Percentiles rank a stretch among this genome's conserved stretches.
Conservation (phyloP, 2,797 vertebrate species). For the Columba guinea region DNA sequence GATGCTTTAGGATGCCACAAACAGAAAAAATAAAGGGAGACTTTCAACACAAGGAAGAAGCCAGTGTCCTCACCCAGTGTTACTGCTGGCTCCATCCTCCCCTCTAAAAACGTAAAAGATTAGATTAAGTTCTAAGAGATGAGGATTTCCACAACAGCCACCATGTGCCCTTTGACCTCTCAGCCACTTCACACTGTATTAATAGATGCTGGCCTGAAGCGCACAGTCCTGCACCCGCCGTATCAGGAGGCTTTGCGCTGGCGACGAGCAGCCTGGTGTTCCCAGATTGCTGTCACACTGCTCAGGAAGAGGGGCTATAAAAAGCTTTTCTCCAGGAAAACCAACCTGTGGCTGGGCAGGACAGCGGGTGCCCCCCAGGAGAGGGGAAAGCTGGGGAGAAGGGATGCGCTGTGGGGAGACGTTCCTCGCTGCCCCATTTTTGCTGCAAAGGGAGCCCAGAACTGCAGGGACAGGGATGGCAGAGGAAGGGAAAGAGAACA, state of each 20-base stretch:
- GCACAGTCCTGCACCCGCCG: not conserved
- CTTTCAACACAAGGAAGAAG: not conserved
- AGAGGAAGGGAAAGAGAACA: not conserved
- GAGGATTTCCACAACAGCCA: not conserved
- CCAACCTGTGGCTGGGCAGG: not conserved
- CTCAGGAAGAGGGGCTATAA: not conserved
- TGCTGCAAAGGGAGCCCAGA: not conserved
- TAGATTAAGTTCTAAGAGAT: not conserved
- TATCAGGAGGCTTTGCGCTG: not conserved
- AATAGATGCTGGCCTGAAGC: not conserved
- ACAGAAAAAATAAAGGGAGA: not conserved
- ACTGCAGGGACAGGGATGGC: not conserved
- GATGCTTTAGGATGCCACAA: not conserved
- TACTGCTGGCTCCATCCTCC: not conserved
- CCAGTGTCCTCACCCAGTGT: not conserved
- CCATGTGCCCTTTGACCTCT: not conserved
- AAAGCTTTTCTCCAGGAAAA: slow-evolving; percentile 6
- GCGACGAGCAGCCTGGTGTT: not conserved
- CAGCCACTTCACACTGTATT: not conserved
- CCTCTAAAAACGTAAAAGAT: not conserved
- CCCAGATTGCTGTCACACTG: not conserved
- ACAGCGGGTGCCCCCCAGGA: not conserved
- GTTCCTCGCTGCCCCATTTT: accelerated
- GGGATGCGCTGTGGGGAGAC: not conserved
- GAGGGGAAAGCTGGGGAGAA: not conserved